Percentiles rank a stretch among this genome's conserved stretches.
Evolutionary conservation across 2,797 vertebrate species (phyloP).

Genomic region (Myripristis jacobus): DNA sequence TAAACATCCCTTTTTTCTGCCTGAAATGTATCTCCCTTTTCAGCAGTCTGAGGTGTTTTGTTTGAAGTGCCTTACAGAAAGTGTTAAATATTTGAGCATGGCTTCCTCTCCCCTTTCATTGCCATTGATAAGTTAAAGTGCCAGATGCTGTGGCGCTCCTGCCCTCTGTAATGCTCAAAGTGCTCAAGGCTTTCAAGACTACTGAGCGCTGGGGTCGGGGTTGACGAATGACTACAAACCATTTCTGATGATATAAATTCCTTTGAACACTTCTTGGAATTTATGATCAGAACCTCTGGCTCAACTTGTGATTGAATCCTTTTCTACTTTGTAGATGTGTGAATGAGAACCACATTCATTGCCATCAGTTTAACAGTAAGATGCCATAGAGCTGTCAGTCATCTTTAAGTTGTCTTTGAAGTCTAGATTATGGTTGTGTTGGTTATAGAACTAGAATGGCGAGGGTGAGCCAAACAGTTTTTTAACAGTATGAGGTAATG

Average conservation of each 20-base stretch:
- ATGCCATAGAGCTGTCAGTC: constrained; percentile 10
- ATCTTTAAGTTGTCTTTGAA: constrained; percentile 20
- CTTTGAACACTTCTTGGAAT: constrained; percentile 23
- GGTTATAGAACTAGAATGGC: constrained; percentile 26
- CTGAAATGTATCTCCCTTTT: constrained; percentile 8
- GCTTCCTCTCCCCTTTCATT: constrained; percentile 38
- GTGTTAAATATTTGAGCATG: constrained; percentile 42
- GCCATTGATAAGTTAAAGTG: constrained; percentile 38
- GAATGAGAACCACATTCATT: constrained; percentile 22
- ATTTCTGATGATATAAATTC: constrained; percentile 19
- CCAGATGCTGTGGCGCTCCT: constrained; percentile 35
- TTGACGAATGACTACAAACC: constrained; percentile 17
- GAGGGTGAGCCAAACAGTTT: constrained; percentile 2
- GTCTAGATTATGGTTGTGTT: constrained; percentile 15
- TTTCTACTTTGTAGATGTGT: constrained; percentile 26
- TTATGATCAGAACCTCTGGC: constrained; percentile 28
- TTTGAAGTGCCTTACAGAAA: constrained; percentile 36
- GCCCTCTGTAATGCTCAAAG: constrained; percentile 4
- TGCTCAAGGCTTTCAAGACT: constrained; percentile 1
- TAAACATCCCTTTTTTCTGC: constrained; percentile 23
- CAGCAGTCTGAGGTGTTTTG: constrained; percentile 21
- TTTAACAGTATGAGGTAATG: constrained; percentile 40
- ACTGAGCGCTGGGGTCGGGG: constrained; percentile 8
- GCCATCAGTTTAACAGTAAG: constrained; percentile 15
- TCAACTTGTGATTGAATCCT: constrained; percentile 20